Conservation (phyloP, 2,113 vertebrate species). For the Gadus macrocephalus region DNA sequence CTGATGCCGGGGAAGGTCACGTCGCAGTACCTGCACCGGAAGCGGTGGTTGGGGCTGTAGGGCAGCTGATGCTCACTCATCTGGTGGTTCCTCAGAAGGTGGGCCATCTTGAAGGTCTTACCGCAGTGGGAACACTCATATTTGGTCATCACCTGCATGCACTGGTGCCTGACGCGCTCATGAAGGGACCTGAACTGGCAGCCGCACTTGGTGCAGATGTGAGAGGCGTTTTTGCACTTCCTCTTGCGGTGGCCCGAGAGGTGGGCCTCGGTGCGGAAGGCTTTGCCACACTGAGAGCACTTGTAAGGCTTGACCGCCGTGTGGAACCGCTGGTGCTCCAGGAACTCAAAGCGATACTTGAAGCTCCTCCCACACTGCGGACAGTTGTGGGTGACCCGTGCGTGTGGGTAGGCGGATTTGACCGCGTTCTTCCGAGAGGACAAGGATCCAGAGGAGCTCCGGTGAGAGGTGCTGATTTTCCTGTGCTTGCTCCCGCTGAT, state of each 20-base stretch:
- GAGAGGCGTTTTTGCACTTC: constrained; percentile 63
- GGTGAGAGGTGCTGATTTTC: constrained; percentile 40
- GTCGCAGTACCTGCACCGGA: constrained; percentile 65
- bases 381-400: constrained; percentile 62
- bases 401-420: constrained; percentile 47
- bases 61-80: constrained; percentile 66
- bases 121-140: constrained; percentile 67
- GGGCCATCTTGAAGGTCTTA: constrained; percentile 66
- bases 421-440: constrained; percentile 44
- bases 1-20: constrained; percentile 64
- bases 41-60: constrained; percentile 65
- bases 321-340: constrained; percentile 68
- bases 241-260: constrained; percentile 62
- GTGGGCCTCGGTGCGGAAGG: constrained; percentile 63
- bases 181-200: constrained; percentile 62
- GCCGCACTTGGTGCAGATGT: constrained; percentile 66
- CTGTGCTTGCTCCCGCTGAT: constrained; percentile 47
- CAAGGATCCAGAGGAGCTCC: constrained; percentile 21
- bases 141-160: constrained; percentile 61
- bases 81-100: constrained; percentile 65
- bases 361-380: constrained; percentile 67
- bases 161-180: constrained; percentile 61
- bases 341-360: constrained; percentile 67
- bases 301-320: constrained; percentile 68
- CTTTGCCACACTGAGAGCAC: constrained; percentile 68